Evolutionary conservation across 2,888 invertebrate genomes (phyloP), one percentile per base, ranked within the genome.

Genomic region (Pemphredon lugubris): DNA sequence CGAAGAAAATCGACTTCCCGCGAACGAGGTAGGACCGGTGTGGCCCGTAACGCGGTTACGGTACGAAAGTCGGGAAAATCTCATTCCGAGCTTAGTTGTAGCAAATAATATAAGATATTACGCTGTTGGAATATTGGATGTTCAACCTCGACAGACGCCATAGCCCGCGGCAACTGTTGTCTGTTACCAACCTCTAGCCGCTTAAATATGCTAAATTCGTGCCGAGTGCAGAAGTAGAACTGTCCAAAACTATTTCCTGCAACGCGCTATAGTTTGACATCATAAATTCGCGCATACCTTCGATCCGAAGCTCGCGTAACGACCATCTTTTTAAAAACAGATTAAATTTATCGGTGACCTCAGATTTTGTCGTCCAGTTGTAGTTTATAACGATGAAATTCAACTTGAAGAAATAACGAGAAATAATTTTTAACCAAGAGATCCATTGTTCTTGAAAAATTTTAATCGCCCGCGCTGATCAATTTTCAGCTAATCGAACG

Each of bases 21-120:
- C 45, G 70, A 69, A 55, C 18, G 54, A 70, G 55, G 11, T 34
- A 37, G 42, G 11, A 16, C 44, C 60, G 16, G 34, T 34, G 42
- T 45, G 68, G 57, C 32, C 26, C 51, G 51, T 51, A 66, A 57
- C 50, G 34, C 23, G 48, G 50, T 67, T 57, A 58, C 44, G 50
- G 21, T 34, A 26, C 42, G 50, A 60, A 68, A 73, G 64, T 78
- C 74, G 39, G 48, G 72, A 57, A 76, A 78, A 78, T 70, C 70
- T 78, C 63, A 70, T 74, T 61, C 16, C 44, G 21, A 34, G 16
- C 39, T 34, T 47, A 59, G 54, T 74, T 64, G 57, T 47, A 59
- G 50, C 70, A 57, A 65, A 65, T 77, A 70, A 74, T 65, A 70
- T 63, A 70, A 77, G n/a, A n/a, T 60, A 66, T 69, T 69, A 69